Conservation (phyloP, 2,888 invertebrate species). For the Cephus pulcher region DNA sequence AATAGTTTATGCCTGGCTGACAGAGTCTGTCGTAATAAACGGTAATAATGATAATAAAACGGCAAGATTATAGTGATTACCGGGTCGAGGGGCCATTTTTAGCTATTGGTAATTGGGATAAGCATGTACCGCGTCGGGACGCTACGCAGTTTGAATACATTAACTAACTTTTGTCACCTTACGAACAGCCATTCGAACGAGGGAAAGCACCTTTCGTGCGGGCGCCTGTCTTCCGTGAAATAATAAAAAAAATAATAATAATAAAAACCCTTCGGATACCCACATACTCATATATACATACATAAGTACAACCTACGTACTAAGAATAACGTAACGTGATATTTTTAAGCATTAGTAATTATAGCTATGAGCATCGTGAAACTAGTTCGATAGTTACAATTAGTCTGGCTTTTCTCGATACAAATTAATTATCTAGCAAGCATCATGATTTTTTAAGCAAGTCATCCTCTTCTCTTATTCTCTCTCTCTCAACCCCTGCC, state of each 20-base stretch:
- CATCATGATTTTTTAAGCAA: background rate
- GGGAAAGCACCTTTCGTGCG: background rate
- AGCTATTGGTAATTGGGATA: slow-evolving; percentile 25
- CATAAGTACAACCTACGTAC: background rate
- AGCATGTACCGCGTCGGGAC: slow-evolving; percentile 19
- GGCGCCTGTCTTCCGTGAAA: background rate
- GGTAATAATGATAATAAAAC: slow-evolving; percentile 55
- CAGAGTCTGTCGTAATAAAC: slow-evolving; percentile 38
- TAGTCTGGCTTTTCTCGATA: background rate
- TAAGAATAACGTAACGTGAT: background rate
- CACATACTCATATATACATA: background rate
- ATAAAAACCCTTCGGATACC: background rate
- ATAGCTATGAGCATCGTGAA: background rate
- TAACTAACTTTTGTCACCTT: slow-evolving; percentile 45
- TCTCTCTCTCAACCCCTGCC: background rate
- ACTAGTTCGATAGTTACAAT: background rate
- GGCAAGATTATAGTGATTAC: slow-evolving; percentile 55
- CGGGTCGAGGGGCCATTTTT: slow-evolving; percentile 30
- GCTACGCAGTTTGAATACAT: slow-evolving; percentile 43
- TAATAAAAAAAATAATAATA: background rate
- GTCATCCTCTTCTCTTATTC: background rate
- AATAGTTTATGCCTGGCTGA: slow-evolving; percentile 9
- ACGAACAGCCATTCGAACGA: background rate
- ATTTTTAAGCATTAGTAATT: background rate
- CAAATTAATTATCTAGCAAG: background rate